Conservation (phyloP, 2,888 invertebrate genomes). For the Nysson spinosus region DNA sequence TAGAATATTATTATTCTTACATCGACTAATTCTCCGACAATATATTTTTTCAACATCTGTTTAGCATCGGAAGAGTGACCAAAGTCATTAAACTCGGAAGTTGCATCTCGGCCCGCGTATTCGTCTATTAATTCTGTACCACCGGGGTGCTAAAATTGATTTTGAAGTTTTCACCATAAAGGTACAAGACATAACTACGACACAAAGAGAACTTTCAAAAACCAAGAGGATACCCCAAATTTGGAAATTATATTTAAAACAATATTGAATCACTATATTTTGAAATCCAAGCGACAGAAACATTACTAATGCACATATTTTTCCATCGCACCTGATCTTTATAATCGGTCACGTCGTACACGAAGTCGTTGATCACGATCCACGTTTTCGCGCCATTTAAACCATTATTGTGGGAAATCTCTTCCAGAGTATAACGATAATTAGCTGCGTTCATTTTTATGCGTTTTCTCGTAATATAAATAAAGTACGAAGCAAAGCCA, state of each 20-base stretch:
- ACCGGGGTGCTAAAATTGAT: constrained; percentile 83
- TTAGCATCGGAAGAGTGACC: constrained; percentile 85
- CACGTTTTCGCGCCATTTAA: constrained; percentile 80
- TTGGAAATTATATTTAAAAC: no score
- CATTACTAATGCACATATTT: no score
- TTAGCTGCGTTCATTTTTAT: constrained; percentile 6
- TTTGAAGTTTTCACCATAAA: background rate
- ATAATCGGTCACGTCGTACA: constrained; percentile 85
- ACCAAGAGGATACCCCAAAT: background rate
- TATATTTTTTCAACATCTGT: constrained; percentile 79
- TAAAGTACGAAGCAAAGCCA: no score
- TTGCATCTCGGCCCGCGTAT: constrained; percentile 84
- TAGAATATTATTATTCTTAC: no score
- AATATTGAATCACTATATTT: no score
- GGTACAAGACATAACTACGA: no score
- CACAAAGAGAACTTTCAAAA: no score
- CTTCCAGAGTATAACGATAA: constrained; percentile 74
- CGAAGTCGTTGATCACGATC: constrained; percentile 82
- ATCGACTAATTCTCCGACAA: constrained; percentile 83
- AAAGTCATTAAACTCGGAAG: constrained; percentile 82
- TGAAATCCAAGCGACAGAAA: no score
- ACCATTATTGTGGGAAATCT: constrained; percentile 82
- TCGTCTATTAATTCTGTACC: constrained; percentile 82
- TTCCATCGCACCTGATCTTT: constrained; percentile 78
- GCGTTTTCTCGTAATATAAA: no score